Percentiles rank a stretch among this genome's conserved stretches.
phyloP scores from a whole-genome alignment of 2,113 vertebrate species.

The Anarrhichthys ocellatus region DNA sequence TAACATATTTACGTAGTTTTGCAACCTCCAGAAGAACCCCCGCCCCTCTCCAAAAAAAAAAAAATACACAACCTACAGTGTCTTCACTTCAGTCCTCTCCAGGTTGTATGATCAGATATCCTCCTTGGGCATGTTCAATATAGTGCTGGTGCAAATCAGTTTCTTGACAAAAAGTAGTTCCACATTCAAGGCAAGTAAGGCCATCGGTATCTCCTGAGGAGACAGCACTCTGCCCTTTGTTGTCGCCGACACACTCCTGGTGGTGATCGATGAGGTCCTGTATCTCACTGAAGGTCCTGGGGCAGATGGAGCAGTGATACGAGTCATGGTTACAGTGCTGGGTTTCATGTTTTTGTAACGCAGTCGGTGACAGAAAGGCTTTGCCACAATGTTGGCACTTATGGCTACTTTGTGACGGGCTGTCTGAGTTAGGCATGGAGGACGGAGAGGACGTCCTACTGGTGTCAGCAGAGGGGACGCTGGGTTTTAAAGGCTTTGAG shows the following conservation, averaged over 20 bases:
- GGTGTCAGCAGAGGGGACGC: conserved; percentile 7
- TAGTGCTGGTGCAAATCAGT: conserved; percentile 80
- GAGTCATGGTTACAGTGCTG: conserved; percentile 59
- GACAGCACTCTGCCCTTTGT: conserved; percentile 32
- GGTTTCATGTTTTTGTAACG: conserved; percentile 71
- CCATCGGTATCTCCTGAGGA: conserved; percentile 44
- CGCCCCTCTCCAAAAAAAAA: not conserved
- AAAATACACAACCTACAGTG: conserved; percentile 39
- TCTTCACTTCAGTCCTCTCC: not conserved
- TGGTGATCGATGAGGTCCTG: conserved; percentile 79
- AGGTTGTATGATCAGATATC: conserved; percentile 28
- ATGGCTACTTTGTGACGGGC: conserved; percentile 58
- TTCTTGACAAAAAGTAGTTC: conserved; percentile 74
- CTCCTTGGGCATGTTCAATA: conserved; percentile 66
- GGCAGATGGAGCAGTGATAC: conserved; percentile 76
- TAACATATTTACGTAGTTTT: conserved; percentile 14
- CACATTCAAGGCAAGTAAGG: conserved; percentile 80
- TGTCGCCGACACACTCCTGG: conserved; percentile 73
- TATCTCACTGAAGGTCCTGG: conserved; percentile 73
- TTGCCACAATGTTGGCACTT: conserved; percentile 77
- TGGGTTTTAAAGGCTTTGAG: conserved; percentile 50
- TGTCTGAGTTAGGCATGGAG: not conserved
- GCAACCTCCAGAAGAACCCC: conserved; percentile 14
- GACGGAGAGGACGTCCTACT: conserved; percentile 15
- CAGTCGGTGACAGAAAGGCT: conserved; percentile 69